A percentile compares a stretch with the other conserved stretches of the same genome.
Conservation (phyloP, 2,113 vertebrate genomes). For the Dipodomys stephensi region DNA sequence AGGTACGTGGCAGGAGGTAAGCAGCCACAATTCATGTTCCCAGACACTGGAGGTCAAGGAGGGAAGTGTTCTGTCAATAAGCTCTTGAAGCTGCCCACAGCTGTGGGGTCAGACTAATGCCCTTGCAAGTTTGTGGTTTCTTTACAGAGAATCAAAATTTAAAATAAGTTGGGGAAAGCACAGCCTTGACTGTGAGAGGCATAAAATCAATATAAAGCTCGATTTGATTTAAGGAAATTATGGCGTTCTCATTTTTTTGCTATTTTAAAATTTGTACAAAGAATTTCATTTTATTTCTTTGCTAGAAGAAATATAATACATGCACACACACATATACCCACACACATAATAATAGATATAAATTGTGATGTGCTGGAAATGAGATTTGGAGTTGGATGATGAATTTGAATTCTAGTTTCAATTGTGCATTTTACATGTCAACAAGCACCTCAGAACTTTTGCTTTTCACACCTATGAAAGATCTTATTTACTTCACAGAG, state of each 20-base stretch:
- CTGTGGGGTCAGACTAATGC: conserved; percentile 15
- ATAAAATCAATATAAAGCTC: conserved; percentile 69
- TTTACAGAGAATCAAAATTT: conserved; percentile 70
- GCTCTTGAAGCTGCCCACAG: background rate
- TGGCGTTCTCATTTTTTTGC: conserved; percentile 60
- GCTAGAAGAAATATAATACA: conserved; percentile 20
- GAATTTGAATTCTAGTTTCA: conserved; percentile 42
- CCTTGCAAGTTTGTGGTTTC: conserved; percentile 48
- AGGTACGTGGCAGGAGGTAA: conserved; percentile 73
- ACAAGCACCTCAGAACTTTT: conserved; percentile 3
- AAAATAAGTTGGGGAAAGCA: conserved; percentile 68
- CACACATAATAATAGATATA: background rate
- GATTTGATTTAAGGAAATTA: conserved; percentile 56
- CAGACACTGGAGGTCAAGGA: conserved; percentile 49
- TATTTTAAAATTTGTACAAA: conserved; percentile 50
- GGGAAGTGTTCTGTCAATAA: conserved; percentile 39
- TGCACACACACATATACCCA: no score
- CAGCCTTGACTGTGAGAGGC: conserved; percentile 60
- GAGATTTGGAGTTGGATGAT: conserved; percentile 24
- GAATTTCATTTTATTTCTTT: conserved; percentile 46
- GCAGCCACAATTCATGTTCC: conserved; percentile 71
- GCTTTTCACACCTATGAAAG: conserved; percentile 17
- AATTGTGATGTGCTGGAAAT: background rate
- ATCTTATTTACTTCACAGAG: background rate
- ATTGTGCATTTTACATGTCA: background rate